A percentile compares a stretch with the other conserved stretches of the same genome.
phyloP scores from a whole-genome alignment of 2,797 vertebrate species.

The Stomatorhinus walkeri region DNA sequence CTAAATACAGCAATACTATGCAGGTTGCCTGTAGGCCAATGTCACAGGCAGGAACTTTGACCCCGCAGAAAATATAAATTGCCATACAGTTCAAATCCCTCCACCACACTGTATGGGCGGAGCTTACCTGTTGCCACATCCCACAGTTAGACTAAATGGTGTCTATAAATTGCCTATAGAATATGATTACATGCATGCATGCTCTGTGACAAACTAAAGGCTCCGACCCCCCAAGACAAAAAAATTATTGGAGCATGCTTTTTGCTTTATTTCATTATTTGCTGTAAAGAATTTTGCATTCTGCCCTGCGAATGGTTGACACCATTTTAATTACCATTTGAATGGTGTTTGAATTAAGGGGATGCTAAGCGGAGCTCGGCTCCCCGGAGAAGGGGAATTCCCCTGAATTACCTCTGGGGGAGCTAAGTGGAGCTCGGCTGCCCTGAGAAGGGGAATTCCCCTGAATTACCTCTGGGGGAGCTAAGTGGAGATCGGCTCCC shows the following conservation, averaged over 20 bases:
- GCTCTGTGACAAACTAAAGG: background rate
- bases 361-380: too few species aligned
- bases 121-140: background rate
- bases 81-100: background rate
- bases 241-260: background rate
- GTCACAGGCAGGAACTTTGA: background rate
- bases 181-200: background rate
- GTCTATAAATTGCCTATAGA: background rate
- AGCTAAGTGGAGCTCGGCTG: too few species aligned
- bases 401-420: too few species aligned
- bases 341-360: background rate
- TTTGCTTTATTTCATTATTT: background rate
- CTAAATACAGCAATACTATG: background rate
- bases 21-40: background rate
- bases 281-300: background rate
- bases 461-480: too few species aligned
- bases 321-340: background rate
- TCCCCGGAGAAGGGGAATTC: too few species aligned
- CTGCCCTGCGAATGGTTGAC: background rate
- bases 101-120: background rate
- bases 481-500: too few species aligned
- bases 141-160: background rate
- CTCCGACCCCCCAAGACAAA: background rate
- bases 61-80: background rate
- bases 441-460: too few species aligned